Evolutionary conservation across 2,113 vertebrate genomes (phyloP).

Genomic region (Amblyopsis rosae): DNA sequence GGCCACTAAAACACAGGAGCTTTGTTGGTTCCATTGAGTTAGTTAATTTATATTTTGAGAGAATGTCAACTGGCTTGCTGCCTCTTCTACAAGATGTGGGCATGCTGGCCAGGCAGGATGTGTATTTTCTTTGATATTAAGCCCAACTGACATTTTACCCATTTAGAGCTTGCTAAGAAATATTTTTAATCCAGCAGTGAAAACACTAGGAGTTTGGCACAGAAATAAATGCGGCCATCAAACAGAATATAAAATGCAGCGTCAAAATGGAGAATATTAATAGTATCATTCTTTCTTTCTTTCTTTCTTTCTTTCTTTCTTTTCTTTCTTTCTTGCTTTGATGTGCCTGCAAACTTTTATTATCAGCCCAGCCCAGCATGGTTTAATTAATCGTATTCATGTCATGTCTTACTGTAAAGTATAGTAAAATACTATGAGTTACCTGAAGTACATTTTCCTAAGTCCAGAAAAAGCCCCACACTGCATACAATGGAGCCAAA

Average conservation of each 20-base stretch:
- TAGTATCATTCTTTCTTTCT: not conserved
- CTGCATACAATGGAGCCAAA: slow-evolving; percentile 43
- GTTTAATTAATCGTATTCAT: not conserved
- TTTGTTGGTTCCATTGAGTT: slow-evolving; percentile 58
- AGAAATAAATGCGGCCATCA: slow-evolving; percentile 38
- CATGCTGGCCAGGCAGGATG: slow-evolving; percentile 65
- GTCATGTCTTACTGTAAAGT: not conserved
- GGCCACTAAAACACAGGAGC: slow-evolving; percentile 60
- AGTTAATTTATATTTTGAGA: slow-evolving; percentile 61
- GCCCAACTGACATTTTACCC: slow-evolving; percentile 53
- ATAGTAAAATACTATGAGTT: slow-evolving; percentile 27
- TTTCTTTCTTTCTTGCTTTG: not conserved
- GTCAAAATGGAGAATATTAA: slow-evolving; percentile 27
- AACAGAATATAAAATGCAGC: slow-evolving; percentile 38
- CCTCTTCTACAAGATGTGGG: slow-evolving; percentile 48
- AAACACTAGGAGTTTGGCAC: slow-evolving; percentile 49
- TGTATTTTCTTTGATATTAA: slow-evolving; percentile 61
- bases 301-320: not conserved
- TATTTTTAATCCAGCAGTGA: slow-evolving; percentile 47
- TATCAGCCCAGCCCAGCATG: not conserved
- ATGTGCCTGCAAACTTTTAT: no score
- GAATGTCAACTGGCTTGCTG: slow-evolving; percentile 55
- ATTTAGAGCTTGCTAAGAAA: slow-evolving; percentile 56
- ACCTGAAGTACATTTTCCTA: slow-evolving; percentile 62
- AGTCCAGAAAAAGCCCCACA: slow-evolving; percentile 43